A percentile compares a stretch with the other conserved stretches of the same genome.
These are phyloP conservation scores for Oxygymnocypris stewartii DNA, from an alignment of 2,113 vertebrate genomes.

Conservation along the genomic window DNA sequence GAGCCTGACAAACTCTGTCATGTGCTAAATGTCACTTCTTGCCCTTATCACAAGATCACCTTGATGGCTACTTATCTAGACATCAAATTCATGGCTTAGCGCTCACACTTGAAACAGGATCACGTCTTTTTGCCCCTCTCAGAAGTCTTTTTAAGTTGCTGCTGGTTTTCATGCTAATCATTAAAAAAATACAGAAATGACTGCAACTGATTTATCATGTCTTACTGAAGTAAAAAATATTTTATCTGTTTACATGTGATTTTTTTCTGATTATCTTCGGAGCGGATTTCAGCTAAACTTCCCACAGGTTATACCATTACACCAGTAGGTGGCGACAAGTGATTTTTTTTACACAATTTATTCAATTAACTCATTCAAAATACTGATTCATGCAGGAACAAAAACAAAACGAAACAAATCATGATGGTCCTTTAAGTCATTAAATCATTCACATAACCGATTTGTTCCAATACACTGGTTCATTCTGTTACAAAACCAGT, in stretches of 20 bases:
- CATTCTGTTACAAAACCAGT: neutral
- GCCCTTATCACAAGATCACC: slow-evolving; percentile 36
- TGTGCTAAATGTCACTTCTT: slow-evolving; percentile 38
- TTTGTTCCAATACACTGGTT: neutral
- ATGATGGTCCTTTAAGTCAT: neutral
- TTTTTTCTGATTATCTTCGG: neutral
- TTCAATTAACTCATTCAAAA: neutral
- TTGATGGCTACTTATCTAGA: slow-evolving; percentile 29
- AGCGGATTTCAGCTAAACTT: neutral
- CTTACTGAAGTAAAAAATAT: neutral
- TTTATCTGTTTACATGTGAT: neutral
- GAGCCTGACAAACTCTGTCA: slow-evolving; percentile 32
- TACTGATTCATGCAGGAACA: neutral
- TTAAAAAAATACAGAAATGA: neutral
- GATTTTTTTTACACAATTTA: neutral
- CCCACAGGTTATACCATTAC: neutral
- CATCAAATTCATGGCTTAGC: slow-evolving; percentile 23
- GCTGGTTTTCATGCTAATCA: neutral
- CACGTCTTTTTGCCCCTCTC: neutral
- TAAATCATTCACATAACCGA: neutral
- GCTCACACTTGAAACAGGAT: slow-evolving; percentile 3
- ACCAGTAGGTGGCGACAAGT: neutral
- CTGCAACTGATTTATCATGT: neutral
- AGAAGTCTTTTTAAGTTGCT: neutral
- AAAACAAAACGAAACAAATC: neutral